Evolutionary conservation across 2,797 vertebrate genomes (phyloP).

Genomic region (Avahi laniger): DNA sequence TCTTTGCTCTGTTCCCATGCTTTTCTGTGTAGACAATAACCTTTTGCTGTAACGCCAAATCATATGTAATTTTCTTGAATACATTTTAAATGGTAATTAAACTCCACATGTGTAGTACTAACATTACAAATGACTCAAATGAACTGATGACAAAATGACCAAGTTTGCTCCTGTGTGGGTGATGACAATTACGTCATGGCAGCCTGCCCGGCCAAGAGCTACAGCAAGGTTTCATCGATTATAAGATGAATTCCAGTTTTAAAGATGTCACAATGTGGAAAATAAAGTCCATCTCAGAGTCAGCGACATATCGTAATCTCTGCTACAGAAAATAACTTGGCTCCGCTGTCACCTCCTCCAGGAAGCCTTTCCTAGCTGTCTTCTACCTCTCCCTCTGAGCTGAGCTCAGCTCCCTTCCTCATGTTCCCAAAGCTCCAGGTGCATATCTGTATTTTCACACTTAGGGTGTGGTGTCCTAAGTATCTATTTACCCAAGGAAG

Average conservation of each 20-base stretch:
- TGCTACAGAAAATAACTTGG: background rate
- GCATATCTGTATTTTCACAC: background rate
- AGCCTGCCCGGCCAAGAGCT: background rate
- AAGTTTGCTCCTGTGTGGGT: background rate
- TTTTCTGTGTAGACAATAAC: background rate
- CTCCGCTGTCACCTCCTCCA: background rate
- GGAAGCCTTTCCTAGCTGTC: background rate
- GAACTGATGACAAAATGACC: background rate
- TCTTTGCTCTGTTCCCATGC: background rate
- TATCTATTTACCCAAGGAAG: background rate
- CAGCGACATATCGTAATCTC: background rate
- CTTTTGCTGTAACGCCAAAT: background rate
- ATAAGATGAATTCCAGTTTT: background rate
- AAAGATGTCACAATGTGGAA: background rate
- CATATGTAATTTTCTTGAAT: background rate
- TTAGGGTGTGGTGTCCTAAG: background rate
- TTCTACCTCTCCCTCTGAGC: background rate
- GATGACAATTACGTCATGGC: background rate
- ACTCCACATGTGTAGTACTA: background rate
- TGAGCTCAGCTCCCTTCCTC: background rate
- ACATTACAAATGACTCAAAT: background rate
- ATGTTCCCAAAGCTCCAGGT: background rate
- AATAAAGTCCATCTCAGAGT: background rate
- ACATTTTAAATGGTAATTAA: background rate
- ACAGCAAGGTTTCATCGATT: background rate